phyloP scores from a whole-genome alignment of 2,888 invertebrate genomes.

The Meiosimyza decipiens region DNA sequence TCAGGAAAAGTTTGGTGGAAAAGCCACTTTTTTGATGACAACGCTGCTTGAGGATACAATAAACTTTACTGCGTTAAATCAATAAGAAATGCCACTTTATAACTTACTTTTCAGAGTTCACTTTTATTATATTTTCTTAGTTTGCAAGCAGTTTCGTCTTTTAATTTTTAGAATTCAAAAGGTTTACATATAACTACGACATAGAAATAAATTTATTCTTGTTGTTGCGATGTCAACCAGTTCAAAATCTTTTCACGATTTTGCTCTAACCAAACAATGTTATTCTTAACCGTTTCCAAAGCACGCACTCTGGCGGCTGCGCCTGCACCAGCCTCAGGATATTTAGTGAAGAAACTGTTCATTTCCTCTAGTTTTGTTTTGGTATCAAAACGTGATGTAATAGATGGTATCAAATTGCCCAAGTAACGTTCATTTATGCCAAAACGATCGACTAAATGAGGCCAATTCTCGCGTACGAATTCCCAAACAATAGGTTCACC shows the following conservation, averaged over 20 bases:
- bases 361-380: slow-evolving; percentile 79
- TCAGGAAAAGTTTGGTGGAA: no score
- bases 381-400: slow-evolving; percentile 78
- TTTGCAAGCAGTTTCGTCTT: no score
- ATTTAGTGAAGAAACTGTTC: slow-evolving; percentile 78
- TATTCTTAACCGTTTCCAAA: slow-evolving; percentile 80
- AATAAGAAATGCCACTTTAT: no score
- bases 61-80: no score
- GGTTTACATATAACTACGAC: no score
- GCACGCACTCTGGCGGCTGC: slow-evolving; percentile 78
- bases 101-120: no score
- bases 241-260: slow-evolving; percentile 71
- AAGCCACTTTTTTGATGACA: no score
- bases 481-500: slow-evolving; percentile 86
- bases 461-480: slow-evolving; percentile 84
- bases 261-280: slow-evolving; percentile 82
- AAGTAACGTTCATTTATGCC: slow-evolving; percentile 85
- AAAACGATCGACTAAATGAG: slow-evolving; percentile 78
- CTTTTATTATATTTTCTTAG: no score
- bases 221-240: slow-evolving; percentile 70
- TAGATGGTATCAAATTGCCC: slow-evolving; percentile 78
- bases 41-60: no score
- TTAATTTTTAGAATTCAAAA: no score
- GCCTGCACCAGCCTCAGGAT: slow-evolving; percentile 91
- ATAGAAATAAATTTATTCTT: no score